A percentile compares a stretch with the other conserved stretches of the same genome.
Evolutionary conservation across 2,888 invertebrate species (phyloP).

Genomic region (Cybosia mesomella): DNA sequence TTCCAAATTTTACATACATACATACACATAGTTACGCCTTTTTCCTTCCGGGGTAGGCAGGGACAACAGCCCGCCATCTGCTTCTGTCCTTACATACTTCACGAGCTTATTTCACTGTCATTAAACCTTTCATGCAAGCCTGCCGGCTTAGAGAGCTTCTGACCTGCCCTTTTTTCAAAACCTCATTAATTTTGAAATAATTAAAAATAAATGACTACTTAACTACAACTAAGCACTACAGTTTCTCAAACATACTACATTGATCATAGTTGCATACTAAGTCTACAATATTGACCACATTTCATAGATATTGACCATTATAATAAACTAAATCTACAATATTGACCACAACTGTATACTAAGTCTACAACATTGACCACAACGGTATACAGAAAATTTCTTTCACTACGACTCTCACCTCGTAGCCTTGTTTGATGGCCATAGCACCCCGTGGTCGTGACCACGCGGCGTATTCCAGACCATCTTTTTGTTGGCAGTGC

Average conservation of each 20-base stretch:
- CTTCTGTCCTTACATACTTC: no score
- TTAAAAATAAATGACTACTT: background rate
- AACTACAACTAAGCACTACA: background rate
- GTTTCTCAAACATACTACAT: background rate
- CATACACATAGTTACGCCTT: no score
- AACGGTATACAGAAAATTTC: background rate
- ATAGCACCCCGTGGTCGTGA: slow-evolving; percentile 86
- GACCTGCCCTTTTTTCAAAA: no score
- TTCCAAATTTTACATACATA: no score
- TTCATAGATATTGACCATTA: background rate
- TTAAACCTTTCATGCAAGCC: no score
- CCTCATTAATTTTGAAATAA: no score
- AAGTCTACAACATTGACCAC: background rate
- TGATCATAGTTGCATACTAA: slow-evolving; percentile 8
- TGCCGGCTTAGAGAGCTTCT: no score
- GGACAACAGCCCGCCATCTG: no score
- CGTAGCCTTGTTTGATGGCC: slow-evolving; percentile 88
- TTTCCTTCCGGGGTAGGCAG: no score
- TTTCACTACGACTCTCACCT: slow-evolving; percentile 76
- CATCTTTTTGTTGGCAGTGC: slow-evolving; percentile 89
- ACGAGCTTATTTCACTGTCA: no score
- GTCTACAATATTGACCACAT: background rate
- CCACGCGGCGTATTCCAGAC: slow-evolving; percentile 88
- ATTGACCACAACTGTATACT: slow-evolving; percentile 4
- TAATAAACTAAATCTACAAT: background rate